Evolutionary conservation across 1,140 invertebrate species (phyloP).

Genomic region (Colletes latitarsis): DNA sequence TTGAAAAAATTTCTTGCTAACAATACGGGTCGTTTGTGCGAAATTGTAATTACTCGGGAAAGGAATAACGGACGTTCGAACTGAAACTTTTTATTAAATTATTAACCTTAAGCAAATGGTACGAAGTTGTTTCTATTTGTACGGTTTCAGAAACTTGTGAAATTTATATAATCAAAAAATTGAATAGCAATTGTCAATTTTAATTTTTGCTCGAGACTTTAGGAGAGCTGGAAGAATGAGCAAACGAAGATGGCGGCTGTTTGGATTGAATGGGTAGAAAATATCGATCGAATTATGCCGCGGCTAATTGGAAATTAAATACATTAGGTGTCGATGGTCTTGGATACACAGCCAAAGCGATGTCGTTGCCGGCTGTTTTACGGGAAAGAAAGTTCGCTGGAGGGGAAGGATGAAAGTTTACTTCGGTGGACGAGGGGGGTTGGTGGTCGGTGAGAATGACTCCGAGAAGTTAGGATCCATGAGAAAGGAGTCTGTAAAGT

Average conservation of each 20-base stretch:
- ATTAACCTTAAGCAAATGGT: too few relatives aligned
- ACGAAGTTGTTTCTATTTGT: too few relatives aligned
- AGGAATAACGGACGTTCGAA: too few relatives aligned
- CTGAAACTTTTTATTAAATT: too few relatives aligned
- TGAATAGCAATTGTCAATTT: too few relatives aligned
- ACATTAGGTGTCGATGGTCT: conserved; percentile 74
- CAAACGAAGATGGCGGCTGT: background rate
- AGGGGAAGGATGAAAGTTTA: conserved; percentile 75
- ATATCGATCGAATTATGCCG: conserved; percentile 49
- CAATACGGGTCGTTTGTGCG: too few relatives aligned
- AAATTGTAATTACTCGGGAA: too few relatives aligned
- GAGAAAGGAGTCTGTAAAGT: conserved; percentile 78
- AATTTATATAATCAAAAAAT: too few relatives aligned
- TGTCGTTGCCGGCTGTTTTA: conserved; percentile 75
- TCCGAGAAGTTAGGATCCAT: conserved; percentile 76
- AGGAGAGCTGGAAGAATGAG: background rate
- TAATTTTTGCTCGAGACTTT: too few relatives aligned
- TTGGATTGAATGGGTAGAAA: conserved; percentile 8
- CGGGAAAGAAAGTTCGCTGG: conserved; percentile 72
- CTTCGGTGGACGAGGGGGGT: conserved; percentile 65
- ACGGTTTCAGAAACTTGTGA: too few relatives aligned
- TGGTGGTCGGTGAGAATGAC: conserved; percentile 75
- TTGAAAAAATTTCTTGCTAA: too few relatives aligned
- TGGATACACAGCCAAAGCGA: conserved; percentile 57
- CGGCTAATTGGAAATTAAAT: conserved; percentile 70